Base-by-base conservation (phyloP, 2,888 invertebrate species). In the Drosophila pegasa region DNA sequence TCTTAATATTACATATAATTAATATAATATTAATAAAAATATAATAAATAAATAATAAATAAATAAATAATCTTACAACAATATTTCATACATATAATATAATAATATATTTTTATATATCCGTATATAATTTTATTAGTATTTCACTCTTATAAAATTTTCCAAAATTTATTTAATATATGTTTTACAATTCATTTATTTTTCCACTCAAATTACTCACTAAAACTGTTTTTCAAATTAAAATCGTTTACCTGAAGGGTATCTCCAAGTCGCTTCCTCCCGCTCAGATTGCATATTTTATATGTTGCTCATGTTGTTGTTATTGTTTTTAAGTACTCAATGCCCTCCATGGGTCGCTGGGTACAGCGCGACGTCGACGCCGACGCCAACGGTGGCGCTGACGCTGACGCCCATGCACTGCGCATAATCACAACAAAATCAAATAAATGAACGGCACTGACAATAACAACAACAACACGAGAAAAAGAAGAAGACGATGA, bases 361-460 rank as follows among this genome's bases (percentile, higher is more conserved):
- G 70, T 83, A 86, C 75, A 68, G 60, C 61, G 74, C 72, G 48
- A 38, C 62, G 58, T 29, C 37, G 37, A n/a, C 60, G 64, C 47
- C 57, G 65, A 31, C 64, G 48, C 16, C 57, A 63, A 31, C 64
- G 48, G n/a, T 37, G 70, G 29, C 68, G 62, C 61, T 47, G 80
- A 55, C 58, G 63, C 64, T 50, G 79, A 56, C 57, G 87, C 63
- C 58, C 61, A 69, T 65, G 73, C 88, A 88, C 73, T 86, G 85
- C 86, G 86, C 86, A 86, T 80, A 89, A 87, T 87, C 86, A 89
- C 82, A 87, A 81, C 89, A 79, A 85, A 81, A 80, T 79, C 79
- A 80, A 87, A 84, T 71, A 88, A 87, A 82, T 74, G 77, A 76
- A 76, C 75, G 75, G 45, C 67, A 65, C 86, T 58, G 65, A 64